phyloP scores from a whole-genome alignment of 1,140 invertebrate species.

The Ceratosolen fusciceps region DNA sequence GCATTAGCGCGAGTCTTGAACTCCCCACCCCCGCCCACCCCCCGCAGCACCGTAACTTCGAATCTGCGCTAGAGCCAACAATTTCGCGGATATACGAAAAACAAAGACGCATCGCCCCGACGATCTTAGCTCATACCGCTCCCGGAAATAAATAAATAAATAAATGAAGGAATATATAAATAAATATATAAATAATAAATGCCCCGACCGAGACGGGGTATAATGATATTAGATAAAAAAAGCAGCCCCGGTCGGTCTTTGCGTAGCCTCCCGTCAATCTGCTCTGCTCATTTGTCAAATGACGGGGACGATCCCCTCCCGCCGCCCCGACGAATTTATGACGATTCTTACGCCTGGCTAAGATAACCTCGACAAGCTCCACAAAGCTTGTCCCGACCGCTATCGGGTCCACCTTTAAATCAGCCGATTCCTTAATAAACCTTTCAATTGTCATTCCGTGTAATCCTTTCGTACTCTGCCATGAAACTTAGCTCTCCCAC shows the following conservation, averaged over 20 bases:
- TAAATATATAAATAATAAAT: no score
- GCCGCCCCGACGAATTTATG: slow-evolving; percentile 57
- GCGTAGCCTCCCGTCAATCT: slow-evolving; percentile 19
- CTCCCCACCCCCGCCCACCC: background rate
- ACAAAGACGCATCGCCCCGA: background rate
- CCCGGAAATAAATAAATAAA: no score
- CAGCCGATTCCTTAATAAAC: no score
- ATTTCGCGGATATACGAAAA: slow-evolving; percentile 6
- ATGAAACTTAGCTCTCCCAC: no score
- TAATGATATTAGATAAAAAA: background rate
- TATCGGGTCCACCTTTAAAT: no score
- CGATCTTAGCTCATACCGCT: background rate
- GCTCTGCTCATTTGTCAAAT: slow-evolving; percentile 55
- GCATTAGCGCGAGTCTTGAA: background rate
- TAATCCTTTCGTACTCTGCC: no score
- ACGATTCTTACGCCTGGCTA: slow-evolving; percentile 54
- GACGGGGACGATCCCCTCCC: slow-evolving; percentile 54
- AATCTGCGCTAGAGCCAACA: background rate
- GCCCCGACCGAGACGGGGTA: no score
- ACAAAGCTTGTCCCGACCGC: no score
- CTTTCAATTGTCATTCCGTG: no score
- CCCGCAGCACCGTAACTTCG: no score
- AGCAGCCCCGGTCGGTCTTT: slow-evolving; percentile 24
- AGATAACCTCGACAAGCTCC: slow-evolving; percentile 55
- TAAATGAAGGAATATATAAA: no score